Evolutionary conservation across 2,113 vertebrate genomes (phyloP).

Genomic region (Mus musculus): DNA sequence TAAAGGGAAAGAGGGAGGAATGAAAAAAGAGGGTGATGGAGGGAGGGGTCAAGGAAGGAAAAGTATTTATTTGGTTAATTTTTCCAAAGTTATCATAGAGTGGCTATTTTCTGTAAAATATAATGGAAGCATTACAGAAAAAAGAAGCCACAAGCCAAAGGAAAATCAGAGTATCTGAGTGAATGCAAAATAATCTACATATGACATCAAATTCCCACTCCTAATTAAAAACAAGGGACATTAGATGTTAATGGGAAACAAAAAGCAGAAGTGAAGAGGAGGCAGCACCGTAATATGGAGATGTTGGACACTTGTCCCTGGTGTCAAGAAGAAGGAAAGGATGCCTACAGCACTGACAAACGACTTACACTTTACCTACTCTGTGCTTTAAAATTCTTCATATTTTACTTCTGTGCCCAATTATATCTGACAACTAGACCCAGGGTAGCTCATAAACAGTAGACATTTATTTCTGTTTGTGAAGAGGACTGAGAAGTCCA

Average conservation of each 20-base stretch:
- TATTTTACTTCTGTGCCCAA: not conserved
- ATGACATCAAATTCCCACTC: not conserved
- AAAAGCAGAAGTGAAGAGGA: not conserved
- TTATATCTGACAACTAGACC: no score
- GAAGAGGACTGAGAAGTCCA: no score
- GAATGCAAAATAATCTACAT: not conserved
- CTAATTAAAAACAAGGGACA: not conserved
- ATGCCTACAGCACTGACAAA: no score
- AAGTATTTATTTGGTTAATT: not conserved
- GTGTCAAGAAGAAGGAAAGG: not conserved
- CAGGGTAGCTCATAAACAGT: not conserved
- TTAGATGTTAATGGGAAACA: not conserved
- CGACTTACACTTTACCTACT: no score
- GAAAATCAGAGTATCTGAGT: not conserved
- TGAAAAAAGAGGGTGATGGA: not conserved
- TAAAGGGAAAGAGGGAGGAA: rapidly evolving
- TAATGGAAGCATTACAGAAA: not conserved
- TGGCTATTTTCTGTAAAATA: not conserved
- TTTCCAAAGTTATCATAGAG: not conserved
- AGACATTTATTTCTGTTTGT: not conserved
- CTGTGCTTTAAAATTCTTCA: not conserved
- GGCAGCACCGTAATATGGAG: not conserved
- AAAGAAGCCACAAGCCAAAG: not conserved
- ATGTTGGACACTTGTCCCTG: not conserved
- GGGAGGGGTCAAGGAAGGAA: not conserved